Evolutionary conservation across 1,140 invertebrate species (phyloP), one percentile per base, ranked within the genome.

Genomic region (Apis florea): DNA sequence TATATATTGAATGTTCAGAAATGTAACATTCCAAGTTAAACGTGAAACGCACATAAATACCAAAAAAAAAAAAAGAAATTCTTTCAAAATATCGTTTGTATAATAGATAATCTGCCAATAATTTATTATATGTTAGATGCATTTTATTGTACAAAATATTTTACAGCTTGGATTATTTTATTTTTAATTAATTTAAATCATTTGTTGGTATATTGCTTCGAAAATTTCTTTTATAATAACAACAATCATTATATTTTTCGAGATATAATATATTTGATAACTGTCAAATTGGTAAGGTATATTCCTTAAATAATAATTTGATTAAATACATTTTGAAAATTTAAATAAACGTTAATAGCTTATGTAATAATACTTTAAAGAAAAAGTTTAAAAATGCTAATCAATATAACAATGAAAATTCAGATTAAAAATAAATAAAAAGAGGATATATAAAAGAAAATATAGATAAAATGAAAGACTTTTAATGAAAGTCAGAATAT

Each of bases 381-480:
- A 49, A 40, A 17, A 24, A 26, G 19, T 10, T 10, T 26, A 11
- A 24, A n/a, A 12, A 56, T 56, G 19, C 1, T 21, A 40, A 21
- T 31, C 31, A 56, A 2, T 15, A 40, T 21, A 12, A 21, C 5
- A 56, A 4, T 13, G 31, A 0, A 15, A 15, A 2, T 49, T 26
- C 15, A 12, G 13, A 61, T 61, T 61, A 17, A 2, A 54, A 70
- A 26, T 54, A 70, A 26, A 70, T 53, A 26, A 19, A 26, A n/a
- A n/a, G n/a, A 26, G 6, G n/a, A 1, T 21, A 40, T 0, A 19
- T 15, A 47, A 40, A 40, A n/a, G 17, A n/a, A 13, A 11, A 26
- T 10, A 59, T 4, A 59, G n/a, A 59, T 59, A 15, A 10, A 26
- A 73, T 24, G 71, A 72, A 72, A 72, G 54, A 73, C 21, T 59